phyloP scores from a whole-genome alignment of 2,888 invertebrate species.

The Nemoura dubitans region DNA sequence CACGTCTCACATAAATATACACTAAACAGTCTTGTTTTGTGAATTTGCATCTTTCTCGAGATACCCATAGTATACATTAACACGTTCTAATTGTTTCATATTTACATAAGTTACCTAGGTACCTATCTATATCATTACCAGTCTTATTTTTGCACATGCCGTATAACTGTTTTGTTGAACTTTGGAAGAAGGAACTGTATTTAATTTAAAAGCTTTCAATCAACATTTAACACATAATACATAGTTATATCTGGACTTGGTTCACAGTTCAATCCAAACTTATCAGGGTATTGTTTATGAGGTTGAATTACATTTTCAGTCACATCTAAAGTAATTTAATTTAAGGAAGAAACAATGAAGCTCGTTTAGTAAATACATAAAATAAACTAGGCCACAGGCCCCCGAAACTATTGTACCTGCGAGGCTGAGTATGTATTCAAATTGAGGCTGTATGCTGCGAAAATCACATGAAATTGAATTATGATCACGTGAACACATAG shows the following conservation, averaged over 20 bases:
- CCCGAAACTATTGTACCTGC: too few relatives aligned
- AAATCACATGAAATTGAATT: too few relatives aligned
- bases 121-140: neutral
- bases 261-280: neutral
- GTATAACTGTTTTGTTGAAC: neutral
- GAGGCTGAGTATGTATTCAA: too few relatives aligned
- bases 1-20: neutral
- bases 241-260: too few relatives aligned
- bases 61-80: neutral
- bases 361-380: too few relatives aligned
- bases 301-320: neutral
- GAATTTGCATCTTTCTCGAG: neutral
- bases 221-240: neutral
- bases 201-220: neutral
- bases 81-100: neutral
- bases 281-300: neutral
- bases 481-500: too few relatives aligned
- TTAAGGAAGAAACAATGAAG: neutral
- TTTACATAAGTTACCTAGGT: neutral
- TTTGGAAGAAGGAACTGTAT: neutral
- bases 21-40: slow-evolving; percentile 5
- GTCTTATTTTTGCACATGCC: neutral
- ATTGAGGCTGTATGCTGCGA: too few relatives aligned
- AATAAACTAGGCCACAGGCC: too few relatives aligned
- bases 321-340: neutral